A percentile compares a stretch with the other conserved stretches of the same genome.
Conservation (phyloP, 2,113 vertebrate species). For the Propithecus coquereli region DNA sequence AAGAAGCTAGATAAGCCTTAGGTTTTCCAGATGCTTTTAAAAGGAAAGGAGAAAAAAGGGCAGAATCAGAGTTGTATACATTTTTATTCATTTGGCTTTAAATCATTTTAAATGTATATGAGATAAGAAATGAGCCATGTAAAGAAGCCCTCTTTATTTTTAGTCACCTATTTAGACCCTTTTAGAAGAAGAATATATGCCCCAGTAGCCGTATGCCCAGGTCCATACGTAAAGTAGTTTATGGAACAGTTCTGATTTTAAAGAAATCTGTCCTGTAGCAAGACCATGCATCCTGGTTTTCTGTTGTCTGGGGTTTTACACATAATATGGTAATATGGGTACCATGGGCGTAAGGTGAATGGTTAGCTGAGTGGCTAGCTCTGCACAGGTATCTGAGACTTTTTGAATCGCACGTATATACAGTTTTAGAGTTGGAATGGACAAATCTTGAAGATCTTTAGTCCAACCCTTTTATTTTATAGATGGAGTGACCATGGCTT, state of each 20-base stretch:
- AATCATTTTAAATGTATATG: background rate
- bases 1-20: background rate
- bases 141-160: slow-evolving; percentile 2
- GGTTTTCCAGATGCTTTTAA: background rate
- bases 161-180: background rate
- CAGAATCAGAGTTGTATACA: background rate
- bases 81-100: background rate
- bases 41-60: background rate
- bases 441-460: background rate
- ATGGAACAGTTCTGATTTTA: background rate
- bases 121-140: background rate
- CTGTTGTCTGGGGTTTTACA: background rate
- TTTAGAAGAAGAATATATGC: background rate
- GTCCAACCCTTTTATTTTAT: background rate
- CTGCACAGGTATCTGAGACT: accelerated
- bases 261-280: background rate
- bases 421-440: background rate
- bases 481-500: background rate
- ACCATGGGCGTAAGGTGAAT: accelerated
- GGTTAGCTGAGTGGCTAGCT: background rate
- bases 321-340: background rate
- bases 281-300: background rate
- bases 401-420: background rate
- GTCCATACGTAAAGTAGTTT: background rate
- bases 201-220: background rate